phyloP scores from a whole-genome alignment of 2,888 invertebrate genomes.

The Acrobeloides nanus region DNA sequence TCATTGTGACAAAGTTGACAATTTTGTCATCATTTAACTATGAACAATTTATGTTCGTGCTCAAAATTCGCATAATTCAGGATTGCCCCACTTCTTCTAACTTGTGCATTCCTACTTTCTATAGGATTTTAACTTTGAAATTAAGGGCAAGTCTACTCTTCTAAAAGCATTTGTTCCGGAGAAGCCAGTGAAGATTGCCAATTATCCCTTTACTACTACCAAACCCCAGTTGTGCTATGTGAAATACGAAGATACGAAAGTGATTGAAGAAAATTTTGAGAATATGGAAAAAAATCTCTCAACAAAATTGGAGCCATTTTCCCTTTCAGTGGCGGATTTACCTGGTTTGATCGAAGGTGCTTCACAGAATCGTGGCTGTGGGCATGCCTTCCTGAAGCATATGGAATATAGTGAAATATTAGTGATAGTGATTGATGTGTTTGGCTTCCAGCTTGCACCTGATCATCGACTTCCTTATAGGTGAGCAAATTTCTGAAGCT shows the following conservation, averaged over 20 bases:
- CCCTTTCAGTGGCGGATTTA: conserved; percentile 43
- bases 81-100: too few species aligned
- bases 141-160: conserved; percentile 50
- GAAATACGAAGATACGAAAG: conserved; percentile 10
- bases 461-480: conserved; percentile 35
- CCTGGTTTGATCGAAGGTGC: conserved; percentile 48
- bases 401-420: conserved; percentile 47
- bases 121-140: too few species aligned
- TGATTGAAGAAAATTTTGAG: neutral
- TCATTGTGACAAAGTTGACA: too few species aligned
- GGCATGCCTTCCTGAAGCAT: conserved; percentile 46
- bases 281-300: neutral
- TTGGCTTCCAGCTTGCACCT: conserved; percentile 41
- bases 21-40: too few species aligned
- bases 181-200: conserved; percentile 43
- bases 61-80: too few species aligned
- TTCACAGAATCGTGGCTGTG: conserved; percentile 40
- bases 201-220: conserved; percentile 46
- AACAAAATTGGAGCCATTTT: conserved; percentile 24
- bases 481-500: conserved; percentile 15
- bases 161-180: conserved; percentile 42
- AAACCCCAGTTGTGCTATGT: conserved; percentile 28
- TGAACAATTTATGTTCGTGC: too few species aligned
- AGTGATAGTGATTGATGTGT: conserved; percentile 42
- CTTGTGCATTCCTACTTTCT: too few species aligned